Percentiles rank a stretch among this genome's conserved stretches.
Conservation (phyloP, 2,888 invertebrate genomes). For the Rhyacophila evoluta region DNA sequence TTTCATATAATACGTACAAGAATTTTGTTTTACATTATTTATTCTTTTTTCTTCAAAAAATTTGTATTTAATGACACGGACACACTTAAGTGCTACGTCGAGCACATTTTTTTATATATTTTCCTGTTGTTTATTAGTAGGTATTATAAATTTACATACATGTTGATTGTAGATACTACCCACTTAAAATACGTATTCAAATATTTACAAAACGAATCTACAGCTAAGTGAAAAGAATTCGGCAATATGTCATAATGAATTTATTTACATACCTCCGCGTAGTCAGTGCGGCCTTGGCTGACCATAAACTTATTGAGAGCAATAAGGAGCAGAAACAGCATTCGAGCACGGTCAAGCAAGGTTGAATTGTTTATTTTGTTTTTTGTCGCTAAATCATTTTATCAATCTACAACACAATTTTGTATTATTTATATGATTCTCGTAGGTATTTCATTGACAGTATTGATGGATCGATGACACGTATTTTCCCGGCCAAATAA, state of each 20-base stretch:
- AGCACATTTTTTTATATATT: neutral
- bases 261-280: constrained; percentile 12
- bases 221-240: neutral
- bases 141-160: neutral
- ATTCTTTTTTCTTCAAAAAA: too few relatives aligned
- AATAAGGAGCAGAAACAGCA: neutral
- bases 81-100: too few relatives aligned
- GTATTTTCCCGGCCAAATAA: neutral
- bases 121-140: too few relatives aligned
- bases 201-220: neutral
- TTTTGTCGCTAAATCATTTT: constrained; percentile 3
- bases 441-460: constrained; percentile 14
- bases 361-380: constrained; percentile 12
- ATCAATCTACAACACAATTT: neutral
- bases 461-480: constrained; percentile 4
- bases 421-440: neutral
- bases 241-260: neutral
- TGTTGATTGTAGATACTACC: neutral
- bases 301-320: neutral
- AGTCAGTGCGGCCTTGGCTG: neutral
- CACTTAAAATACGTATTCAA: neutral
- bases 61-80: too few relatives aligned
- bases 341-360: neutral
- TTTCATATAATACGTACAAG: too few relatives aligned
- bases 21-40: too few relatives aligned